Evolutionary conservation across 2,888 invertebrate genomes (phyloP).

Genomic region (Lasioglossum leucozonium): DNA sequence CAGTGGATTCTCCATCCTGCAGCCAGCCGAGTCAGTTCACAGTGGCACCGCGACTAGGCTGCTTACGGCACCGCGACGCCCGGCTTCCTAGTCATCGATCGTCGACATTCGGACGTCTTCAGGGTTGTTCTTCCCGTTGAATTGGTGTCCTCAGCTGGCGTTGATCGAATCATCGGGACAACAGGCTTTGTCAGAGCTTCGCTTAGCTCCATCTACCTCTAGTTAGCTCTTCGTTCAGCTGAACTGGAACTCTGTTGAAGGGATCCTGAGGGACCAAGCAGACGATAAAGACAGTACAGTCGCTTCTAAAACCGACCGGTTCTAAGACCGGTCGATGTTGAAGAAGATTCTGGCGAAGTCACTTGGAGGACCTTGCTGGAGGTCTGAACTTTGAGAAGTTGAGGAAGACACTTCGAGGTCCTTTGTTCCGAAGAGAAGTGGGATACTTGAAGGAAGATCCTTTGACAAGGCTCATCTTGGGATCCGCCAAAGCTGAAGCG

Average conservation of each 20-base stretch:
- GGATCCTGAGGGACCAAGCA: neutral
- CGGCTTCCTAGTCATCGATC: neutral
- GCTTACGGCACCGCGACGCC: constrained; percentile 62
- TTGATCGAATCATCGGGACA: neutral
- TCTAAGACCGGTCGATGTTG: too few species aligned
- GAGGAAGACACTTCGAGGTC: neutral
- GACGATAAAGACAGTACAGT: neutral
- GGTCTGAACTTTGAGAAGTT: neutral
- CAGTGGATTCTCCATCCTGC: constrained; percentile 73
- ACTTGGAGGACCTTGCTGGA: too few species aligned
- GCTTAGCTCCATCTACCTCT: neutral
- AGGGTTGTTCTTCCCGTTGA: neutral
- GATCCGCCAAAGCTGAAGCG: neutral
- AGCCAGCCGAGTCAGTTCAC: constrained; percentile 74
- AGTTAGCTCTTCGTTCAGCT: neutral
- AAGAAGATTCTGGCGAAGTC: neutral
- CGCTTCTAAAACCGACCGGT: too few species aligned
- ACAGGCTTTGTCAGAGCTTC: neutral
- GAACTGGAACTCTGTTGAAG: neutral
- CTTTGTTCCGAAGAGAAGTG: neutral
- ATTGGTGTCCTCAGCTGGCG: neutral
- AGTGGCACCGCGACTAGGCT: constrained; percentile 73
- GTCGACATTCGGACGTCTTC: neutral
- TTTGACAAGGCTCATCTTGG: neutral
- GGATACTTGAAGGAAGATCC: neutral